Base-by-base conservation (phyloP, 2,113 vertebrate genomes). In the Gymnorhina tibicen region DNA sequence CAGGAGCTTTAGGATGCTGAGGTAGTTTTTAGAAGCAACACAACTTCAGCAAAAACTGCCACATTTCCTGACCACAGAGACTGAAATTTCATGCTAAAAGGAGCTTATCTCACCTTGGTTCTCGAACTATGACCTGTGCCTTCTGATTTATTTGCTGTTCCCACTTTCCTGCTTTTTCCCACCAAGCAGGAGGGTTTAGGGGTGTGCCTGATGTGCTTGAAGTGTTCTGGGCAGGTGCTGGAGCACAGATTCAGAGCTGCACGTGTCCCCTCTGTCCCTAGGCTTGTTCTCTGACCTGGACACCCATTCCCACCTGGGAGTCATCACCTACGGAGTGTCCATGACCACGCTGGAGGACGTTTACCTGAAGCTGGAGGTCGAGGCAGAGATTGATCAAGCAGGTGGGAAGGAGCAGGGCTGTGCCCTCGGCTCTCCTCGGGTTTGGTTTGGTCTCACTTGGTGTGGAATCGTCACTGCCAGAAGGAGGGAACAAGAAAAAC, bases 271-370 rank as follows among this genome's bases (percentile, higher is more conserved):
- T 78, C 37, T 90, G 59, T 59, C 87, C 90, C 58, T 5, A 99
- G 99, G 98, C 13, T 96, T 99, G 94, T 99, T 99, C 98, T 98
- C 99, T 7, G 98, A 99, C 96, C 97, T 99, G 15, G 99, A 99
- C 95, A 97, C 94, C 75, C 98, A 98, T 55, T 98, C 98, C 56
- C 84, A 98, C 80, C 97, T 99, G 95, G 99, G 99, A 9, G 97
- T 99, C 56, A 98, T 98, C 97, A 99, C 99, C 96, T 99, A 99
- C 0, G 99, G 99, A 0, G 99, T 99, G 95, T 99, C 99, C 93
- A 99, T 99, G 99, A 99, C 99, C 1, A 99, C 99, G 0, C 97
- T 99, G 97, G 99, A 99, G 97, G 99, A 99, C 73, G 99, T 99
- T 35, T 99, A 99, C 82, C 98, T 99, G 85, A 99, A 99, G 81